Base-by-base conservation (phyloP, 2,888 invertebrate genomes). In the Nasonovia ribisnigri region DNA sequence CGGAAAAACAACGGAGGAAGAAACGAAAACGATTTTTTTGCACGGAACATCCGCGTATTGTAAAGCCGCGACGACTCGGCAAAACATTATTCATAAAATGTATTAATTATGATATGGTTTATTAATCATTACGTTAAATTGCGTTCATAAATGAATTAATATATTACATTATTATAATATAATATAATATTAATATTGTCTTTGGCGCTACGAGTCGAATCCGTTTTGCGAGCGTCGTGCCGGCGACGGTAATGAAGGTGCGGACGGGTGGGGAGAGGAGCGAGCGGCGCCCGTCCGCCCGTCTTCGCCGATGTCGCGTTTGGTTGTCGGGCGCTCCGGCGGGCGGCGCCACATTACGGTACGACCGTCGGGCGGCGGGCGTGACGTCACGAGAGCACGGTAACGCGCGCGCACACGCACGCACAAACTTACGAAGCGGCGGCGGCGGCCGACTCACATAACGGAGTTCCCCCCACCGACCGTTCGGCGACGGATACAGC, bases 351-450 rank as follows among this genome's bases (percentile, higher is more conserved):
- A 90, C 93, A 8, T 46, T 90, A 90, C 89, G 89, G 93, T 48
- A 60, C 60, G 90, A 26, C 86, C 84, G 60, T 29, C n/a, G 26
- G 86, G 88, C 67, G 46, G 51, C 57, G 24, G 57, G 26, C 84
- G 89, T 93, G 90, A 93, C 93, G 93, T 90, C 93, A 90, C 93
- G 90, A 90, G 43, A 88, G 48, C 91, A 51, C 84, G 88, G 46
- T 26, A 11, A 16, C 54, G 48, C 46, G n/a, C 60, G 16, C 86
- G 54, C 84, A 36, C 86, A 20, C 86, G 86, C 84, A n/a, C 67
- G 46, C 67, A 46, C 90, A 36, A 77, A 77, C 77, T 77, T 77
- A 77, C 77, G 77, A 36, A 10, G 29, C 92, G 43, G 60, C 92
- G 46, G 26, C 92, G 46, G 67, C 92, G 46, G 42, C 48, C 88